Evolutionary conservation across 2,888 invertebrate species (phyloP), one percentile per base, ranked within the genome.

Genomic region (Disparrhopalites patrizii): DNA sequence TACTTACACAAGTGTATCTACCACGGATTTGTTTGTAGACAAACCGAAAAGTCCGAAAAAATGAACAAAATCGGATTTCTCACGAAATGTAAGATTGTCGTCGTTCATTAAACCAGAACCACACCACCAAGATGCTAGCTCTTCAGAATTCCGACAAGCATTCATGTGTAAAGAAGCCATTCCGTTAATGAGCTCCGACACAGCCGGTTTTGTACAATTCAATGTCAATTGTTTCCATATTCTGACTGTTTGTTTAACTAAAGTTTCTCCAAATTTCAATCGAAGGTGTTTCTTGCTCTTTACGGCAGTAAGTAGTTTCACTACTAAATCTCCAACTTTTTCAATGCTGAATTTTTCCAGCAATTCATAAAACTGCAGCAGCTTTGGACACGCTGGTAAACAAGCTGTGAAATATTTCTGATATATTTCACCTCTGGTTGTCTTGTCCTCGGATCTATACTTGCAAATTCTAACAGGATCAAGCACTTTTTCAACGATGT

Each of bases 41-140:
- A 57, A 28, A n/a, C 65, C 68, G 51, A 75, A 75, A 8, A 73
- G 51, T 1, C 57, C 67, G 2, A 69, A 66, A 30, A 68, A 71
- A 40, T 73, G 69, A 50, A 72, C 65, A 20, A 68, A 65, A 30
- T 69, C 68, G 0, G 69, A 52, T 43, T 75, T 73, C n/a, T 71
- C 70, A 31, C 65, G 65, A 15, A 73, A n/a, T 4, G 62, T 61
- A 36, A 70, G 58, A 57, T 75, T 65, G 0, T 30, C 47, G 20
- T 66, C 60, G 0, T 31, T 33, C 68, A 72, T 66, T 40, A 70
- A 30, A n/a, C 57, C 65, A 0, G 28, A 13, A 8, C 72, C 70
- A 33, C 55, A 65, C 75, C 75, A 75, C 75, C 75, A 75, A 2
- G 56, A 38, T 25, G 52, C 47, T 30, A 75, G 62, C 40, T 66